Evolutionary conservation across 1,140 invertebrate genomes (phyloP), one percentile per base, ranked within the genome.

Genomic region (Trachymyrmex cornetzi): DNA sequence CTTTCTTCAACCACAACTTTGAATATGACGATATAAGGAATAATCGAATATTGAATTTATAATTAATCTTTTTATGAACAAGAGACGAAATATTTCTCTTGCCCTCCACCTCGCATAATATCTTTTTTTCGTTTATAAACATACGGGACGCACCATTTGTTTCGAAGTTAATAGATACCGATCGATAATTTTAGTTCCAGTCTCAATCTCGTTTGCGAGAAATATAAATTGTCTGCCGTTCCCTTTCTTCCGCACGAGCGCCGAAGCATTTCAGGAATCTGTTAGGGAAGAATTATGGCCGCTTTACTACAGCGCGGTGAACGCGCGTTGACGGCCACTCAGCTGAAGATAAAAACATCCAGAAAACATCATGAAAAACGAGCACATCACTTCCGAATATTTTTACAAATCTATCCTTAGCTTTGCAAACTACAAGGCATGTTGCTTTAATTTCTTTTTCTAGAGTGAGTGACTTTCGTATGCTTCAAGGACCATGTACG

Each of bases 21-120:
- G 12, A 14, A 34, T 19, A 61, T 74, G 63, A 89, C 50, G 67
- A 77, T 71, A 77, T 63, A 0, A 44, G 44, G 30, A 82, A 89
- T 88, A 59, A 59, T 50, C 22, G 27, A 77, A 74, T 90, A 77
- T 88, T 82, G 77, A 89, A 89, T 82, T 89, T 87, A 82, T 19
- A 61, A 19, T 16, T 27, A 12, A 44, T 44, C 1, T 59, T 77
- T 89, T 44, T 5, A 24, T 38, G 50, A 7, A 27, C 6, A 64
- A 34, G 30, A 77, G 7, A n/a, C n/a, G n/a, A 50, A 38, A 71
- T 55, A 69, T 77, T 87, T 44, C 48, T 80, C 80, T 59, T 57
- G 19, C 44, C n/a, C n/a, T n/a, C n/a, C n/a, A n/a, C n/a, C 50
- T 9, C 50, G 7, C 34, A 14, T 34, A 38, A 71, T 5, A 12